Evolutionary conservation across 2,888 invertebrate species (phyloP).

Genomic region (Oscheius sp.): DNA sequence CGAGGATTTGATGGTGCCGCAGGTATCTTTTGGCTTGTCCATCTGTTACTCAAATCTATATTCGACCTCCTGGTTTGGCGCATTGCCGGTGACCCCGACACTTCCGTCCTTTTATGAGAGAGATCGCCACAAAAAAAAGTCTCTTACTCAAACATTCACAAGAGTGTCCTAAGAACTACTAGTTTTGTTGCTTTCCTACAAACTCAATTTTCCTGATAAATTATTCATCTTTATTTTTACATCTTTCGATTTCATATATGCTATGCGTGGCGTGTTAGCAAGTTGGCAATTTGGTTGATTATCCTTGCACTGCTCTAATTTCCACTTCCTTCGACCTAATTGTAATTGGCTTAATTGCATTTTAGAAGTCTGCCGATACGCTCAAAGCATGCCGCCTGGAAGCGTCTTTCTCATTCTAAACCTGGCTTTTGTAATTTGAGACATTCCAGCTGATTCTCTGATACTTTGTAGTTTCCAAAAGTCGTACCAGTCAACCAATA

Average conservation of each 20-base stretch:
- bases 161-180: too few relatives aligned
- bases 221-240: neutral
- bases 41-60: too few relatives aligned
- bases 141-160: slow-evolving; percentile 1
- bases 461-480: neutral
- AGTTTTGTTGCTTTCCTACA: too few relatives aligned
- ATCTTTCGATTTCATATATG: slow-evolving; percentile 14
- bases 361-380: neutral
- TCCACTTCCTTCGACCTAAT: slow-evolving; percentile 17
- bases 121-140: neutral
- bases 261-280: too few relatives aligned
- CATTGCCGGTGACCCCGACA: neutral
- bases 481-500: neutral
- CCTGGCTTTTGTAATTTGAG: slow-evolving; percentile 4
- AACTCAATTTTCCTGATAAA: too few relatives aligned
- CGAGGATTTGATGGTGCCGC: too few relatives aligned
- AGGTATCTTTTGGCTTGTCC: too few relatives aligned
- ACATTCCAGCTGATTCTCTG: neutral
- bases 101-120: slow-evolving; percentile 22
- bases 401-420: neutral
- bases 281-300: too few relatives aligned
- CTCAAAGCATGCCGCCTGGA: slow-evolving; percentile 23
- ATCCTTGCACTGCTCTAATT: too few relatives aligned
- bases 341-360: slow-evolving; percentile 24
- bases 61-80: too few relatives aligned